These are phyloP conservation scores for human (Homo sapiens) DNA, from an alignment of 2,113 vertebrate genomes.

Conservation along the genomic window DNA sequence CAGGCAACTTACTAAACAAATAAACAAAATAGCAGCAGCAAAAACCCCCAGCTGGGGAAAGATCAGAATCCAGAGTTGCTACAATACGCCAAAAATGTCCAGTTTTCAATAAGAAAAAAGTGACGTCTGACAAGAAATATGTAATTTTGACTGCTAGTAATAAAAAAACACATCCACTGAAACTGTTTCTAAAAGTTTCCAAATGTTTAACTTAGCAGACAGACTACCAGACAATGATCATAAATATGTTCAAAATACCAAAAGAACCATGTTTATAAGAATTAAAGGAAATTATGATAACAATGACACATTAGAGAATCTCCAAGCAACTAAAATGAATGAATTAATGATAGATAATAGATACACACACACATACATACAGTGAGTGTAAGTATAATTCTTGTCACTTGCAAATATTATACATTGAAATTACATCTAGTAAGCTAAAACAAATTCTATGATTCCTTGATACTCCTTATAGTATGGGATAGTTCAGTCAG, in stretches of 20 bases:
- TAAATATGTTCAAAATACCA: background rate
- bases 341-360: background rate
- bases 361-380: background rate
- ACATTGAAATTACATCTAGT: background rate
- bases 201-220: background rate
- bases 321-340: background rate
- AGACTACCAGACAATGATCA: background rate
- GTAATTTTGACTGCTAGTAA: background rate
- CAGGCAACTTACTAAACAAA: background rate
- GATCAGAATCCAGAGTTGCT: background rate
- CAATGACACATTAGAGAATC: background rate
- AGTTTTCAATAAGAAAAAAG: background rate
- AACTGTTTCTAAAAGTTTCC: background rate
- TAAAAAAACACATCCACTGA: background rate
- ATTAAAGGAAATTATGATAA: conserved; percentile 1
- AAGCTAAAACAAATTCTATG: background rate
- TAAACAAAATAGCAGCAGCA: background rate
- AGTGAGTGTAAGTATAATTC: background rate
- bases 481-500: background rate
- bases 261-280: background rate
- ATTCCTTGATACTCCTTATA: background rate
- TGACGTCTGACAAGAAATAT: background rate
- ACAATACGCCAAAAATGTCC: background rate
- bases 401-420: background rate
- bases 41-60: background rate